Conservation (phyloP, 2,113 vertebrate species). For the Oncorhynchus clarkii region DNA sequence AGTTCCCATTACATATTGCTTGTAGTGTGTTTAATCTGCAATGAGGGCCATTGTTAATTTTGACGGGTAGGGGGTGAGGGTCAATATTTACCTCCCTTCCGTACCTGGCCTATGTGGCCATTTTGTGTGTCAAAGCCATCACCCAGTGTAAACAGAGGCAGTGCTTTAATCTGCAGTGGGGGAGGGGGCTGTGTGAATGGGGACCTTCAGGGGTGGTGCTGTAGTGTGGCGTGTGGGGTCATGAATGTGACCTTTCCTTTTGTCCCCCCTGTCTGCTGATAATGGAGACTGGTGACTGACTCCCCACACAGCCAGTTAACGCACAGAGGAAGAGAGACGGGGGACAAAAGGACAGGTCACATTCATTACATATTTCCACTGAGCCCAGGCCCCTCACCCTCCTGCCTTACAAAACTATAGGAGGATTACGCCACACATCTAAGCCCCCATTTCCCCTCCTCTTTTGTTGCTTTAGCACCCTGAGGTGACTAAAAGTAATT, state of each 20-base stretch:
- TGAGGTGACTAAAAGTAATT: conserved; percentile 27
- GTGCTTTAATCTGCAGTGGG: conserved; percentile 4
- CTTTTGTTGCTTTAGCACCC: conserved; percentile 26
- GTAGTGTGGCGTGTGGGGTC: neutral
- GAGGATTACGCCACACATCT: conserved; percentile 36
- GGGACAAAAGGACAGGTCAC: conserved; percentile 33
- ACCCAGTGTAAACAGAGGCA: conserved; percentile 13
- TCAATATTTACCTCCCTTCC: conserved; percentile 7
- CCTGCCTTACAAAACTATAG: conserved; percentile 14
- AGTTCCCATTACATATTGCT: neutral
- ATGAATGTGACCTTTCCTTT: too few relatives aligned
- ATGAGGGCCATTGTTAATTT: neutral
- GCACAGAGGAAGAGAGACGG: neutral
- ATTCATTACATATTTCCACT: conserved; percentile 39
- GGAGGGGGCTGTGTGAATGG: neutral
- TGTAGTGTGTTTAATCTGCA: conserved; percentile 6
- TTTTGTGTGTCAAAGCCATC: conserved; percentile 9
- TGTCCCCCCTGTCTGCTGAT: too few relatives aligned
- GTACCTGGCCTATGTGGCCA: conserved; percentile 9
- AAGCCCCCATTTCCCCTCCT: conserved; percentile 35
- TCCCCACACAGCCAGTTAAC: conserved; percentile 3
- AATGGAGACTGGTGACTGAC: conserved; percentile 2
- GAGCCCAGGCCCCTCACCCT: conserved; percentile 8
- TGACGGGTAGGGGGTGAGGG: neutral
- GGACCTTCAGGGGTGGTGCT: neutral